Evolutionary conservation across 2,797 vertebrate species (phyloP), one percentile per base, ranked within the genome.

Genomic region (Fundulus diaphanus): DNA sequence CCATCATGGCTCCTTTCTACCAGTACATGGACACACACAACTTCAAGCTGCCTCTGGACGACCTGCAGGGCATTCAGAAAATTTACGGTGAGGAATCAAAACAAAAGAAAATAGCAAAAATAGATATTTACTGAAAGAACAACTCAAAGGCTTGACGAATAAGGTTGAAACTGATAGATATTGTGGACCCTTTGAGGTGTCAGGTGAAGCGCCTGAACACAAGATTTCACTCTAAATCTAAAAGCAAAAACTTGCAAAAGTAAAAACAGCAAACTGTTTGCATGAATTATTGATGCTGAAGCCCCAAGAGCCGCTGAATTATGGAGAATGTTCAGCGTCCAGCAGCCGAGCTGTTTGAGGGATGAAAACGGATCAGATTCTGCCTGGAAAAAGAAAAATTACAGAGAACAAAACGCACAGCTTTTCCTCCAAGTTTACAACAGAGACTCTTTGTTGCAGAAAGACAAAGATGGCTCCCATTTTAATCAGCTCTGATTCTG

Each of bases 1-100:
- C 98, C 46, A 99, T 99, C 92, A 99, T 99, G 98, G 98, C 98
- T 7, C 98, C 98, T 42, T 99, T 99, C 93, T 99, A 99, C 90
- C 98, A 99, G 93, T 98, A 99, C 93, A 99, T 99, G 98, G 98
- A 99, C 90, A 99, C 98, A 0, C 96, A 97, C 92, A 97, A 97
- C 95, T 99, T 99, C 95, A 98, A 98, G 73, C 96, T 99, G 88
- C 98, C 98, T 44, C 96, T 98, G 84, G 98, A 99, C 44, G 98
- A 99, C 88, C 96, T 99, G 89, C 97, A 98, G 90, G 98, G 97
- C 83, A 99, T 99, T 71, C 98, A 99, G 94, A 98, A 99, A 81
- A 98, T 99, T 89, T 99, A 99, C 22, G 98, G 98, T 92, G 2
- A 79, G 83, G 52, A 11, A n/a, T n/a, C n/a, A n/a, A n/a, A n/a